Evolutionary conservation across 2,113 vertebrate species (phyloP).

Genomic region (Phalacrocorax aristotelis): DNA sequence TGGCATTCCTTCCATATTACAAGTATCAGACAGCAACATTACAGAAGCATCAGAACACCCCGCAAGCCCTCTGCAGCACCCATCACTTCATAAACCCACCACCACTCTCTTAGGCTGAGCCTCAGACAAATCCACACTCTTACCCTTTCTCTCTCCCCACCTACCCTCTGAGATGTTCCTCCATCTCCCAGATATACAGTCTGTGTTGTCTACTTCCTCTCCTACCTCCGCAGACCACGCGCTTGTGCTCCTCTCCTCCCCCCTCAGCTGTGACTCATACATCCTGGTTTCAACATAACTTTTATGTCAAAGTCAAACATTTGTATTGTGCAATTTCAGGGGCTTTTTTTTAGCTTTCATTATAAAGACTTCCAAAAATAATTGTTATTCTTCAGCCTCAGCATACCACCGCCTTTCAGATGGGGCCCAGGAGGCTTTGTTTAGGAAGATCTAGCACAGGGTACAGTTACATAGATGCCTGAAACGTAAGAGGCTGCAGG

Average conservation of each 20-base stretch:
- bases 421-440: background rate
- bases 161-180: background rate
- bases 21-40: background rate
- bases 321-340: background rate
- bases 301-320: background rate
- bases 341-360: background rate
- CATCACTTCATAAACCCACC: background rate
- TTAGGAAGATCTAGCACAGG: background rate
- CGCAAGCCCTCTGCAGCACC: background rate
- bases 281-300: background rate
- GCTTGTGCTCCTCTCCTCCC: background rate
- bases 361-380: background rate
- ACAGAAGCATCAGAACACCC: fast-evolving
- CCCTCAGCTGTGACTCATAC: background rate
- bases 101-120: background rate
- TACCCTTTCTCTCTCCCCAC: background rate
- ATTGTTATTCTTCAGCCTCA: background rate
- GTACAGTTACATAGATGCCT: background rate
- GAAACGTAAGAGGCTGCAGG: background rate
- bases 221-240: background rate
- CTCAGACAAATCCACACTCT: fast-evolving
- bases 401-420: background rate
- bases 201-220: background rate
- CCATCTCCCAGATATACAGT: background rate
- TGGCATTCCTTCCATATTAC: background rate